Conservation (phyloP, 2,797 vertebrate species). For the Anomalospiza imberbis region DNA sequence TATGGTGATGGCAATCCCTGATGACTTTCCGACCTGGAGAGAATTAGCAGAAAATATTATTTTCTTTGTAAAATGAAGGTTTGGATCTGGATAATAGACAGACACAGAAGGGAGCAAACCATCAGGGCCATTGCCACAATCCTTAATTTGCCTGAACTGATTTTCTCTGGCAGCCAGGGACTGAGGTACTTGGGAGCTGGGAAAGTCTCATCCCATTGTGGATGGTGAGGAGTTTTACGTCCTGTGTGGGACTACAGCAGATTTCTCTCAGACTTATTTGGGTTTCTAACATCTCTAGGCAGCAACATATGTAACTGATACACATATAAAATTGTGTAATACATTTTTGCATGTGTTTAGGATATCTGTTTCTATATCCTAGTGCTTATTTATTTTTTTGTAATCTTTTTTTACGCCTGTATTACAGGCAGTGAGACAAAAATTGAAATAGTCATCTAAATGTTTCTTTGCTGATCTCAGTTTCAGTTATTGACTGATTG, state of each 20-base stretch:
- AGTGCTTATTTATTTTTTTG: background rate
- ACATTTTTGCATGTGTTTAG: background rate
- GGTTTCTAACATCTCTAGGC: background rate
- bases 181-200: background rate
- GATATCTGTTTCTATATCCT: background rate
- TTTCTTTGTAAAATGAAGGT: background rate
- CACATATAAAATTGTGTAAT: background rate
- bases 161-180: background rate
- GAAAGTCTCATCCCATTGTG: rapidly evolving
- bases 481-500: background rate
- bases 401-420: background rate
- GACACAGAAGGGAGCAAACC: background rate
- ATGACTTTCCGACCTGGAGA: background rate
- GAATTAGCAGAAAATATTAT: background rate
- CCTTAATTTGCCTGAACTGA: background rate
- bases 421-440: background rate
- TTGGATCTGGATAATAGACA: background rate
- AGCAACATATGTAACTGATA: background rate
- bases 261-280: background rate
- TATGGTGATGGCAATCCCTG: background rate
- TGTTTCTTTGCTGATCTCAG: background rate
- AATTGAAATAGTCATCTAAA: background rate
- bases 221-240: background rate
- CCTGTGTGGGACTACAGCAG: background rate
- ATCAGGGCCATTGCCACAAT: background rate